These are phyloP conservation scores for Epistrophe eligans DNA, from an alignment of 2,888 invertebrate species.

Conservation along the genomic window DNA sequence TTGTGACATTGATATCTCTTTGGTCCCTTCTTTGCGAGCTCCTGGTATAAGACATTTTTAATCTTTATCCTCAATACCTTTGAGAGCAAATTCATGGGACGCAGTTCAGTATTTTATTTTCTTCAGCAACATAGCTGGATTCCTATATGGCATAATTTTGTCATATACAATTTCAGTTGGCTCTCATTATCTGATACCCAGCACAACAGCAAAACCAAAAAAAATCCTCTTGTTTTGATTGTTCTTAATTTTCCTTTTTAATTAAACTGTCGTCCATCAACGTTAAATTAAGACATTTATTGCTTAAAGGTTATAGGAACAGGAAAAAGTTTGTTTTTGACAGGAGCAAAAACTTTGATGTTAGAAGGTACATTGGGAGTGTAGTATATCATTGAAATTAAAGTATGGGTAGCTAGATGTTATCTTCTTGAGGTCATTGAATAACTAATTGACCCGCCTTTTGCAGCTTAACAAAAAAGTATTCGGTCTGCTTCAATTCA, in stretches of 20 bases:
- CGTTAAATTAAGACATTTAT: not conserved
- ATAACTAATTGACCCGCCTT: not conserved
- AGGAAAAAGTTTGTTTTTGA: not conserved
- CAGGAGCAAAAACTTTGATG: not conserved
- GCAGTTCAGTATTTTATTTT: not conserved
- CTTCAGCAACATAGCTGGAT: too few species aligned
- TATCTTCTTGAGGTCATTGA: not conserved
- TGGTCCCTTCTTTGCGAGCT: too few species aligned
- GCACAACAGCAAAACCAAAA: not conserved
- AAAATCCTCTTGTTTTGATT: not conserved
- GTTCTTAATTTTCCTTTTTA: not conserved
- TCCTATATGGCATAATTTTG: not conserved
- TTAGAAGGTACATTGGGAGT: not conserved
- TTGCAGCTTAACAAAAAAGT: not conserved
- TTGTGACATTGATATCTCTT: too few species aligned
- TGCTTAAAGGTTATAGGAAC: not conserved
- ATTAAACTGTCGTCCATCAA: not conserved
- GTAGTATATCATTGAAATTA: not conserved
- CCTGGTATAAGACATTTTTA: too few species aligned
- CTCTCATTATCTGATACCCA: not conserved
- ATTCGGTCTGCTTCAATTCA: not conserved
- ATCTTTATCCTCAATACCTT: too few species aligned
- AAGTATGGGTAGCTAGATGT: not conserved
- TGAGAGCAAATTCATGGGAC: too few species aligned
- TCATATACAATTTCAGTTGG: not conserved